A percentile compares a stretch with the other conserved stretches of the same genome.
Evolutionary conservation across 1,140 invertebrate genomes (phyloP).

Genomic region (Akabosia matsudoensis): DNA sequence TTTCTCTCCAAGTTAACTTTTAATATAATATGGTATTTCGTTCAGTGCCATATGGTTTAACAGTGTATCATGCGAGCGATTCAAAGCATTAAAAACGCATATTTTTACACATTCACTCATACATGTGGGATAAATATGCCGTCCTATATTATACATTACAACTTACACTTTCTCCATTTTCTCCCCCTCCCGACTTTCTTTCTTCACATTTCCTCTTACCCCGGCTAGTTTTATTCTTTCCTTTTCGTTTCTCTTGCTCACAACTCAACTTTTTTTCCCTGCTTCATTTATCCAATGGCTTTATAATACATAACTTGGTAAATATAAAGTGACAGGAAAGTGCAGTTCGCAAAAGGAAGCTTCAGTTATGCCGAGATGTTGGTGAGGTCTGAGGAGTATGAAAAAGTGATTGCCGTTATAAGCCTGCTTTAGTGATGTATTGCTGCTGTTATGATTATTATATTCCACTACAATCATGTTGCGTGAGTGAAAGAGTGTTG

Average conservation of each 20-base stretch:
- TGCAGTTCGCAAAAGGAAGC: not conserved
- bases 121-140: not conserved
- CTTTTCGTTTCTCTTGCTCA: not conserved
- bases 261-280: not conserved
- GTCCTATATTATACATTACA: too few species aligned
- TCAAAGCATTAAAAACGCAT: slow-evolving; percentile 14
- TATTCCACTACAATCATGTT: slow-evolving; percentile 20
- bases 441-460: slow-evolving; percentile 22
- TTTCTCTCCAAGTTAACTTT: too few species aligned
- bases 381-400: not conserved
- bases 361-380: too few species aligned
- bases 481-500: not conserved
- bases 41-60: slow-evolving; percentile 14
- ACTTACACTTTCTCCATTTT: not conserved
- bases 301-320: slow-evolving; percentile 15
- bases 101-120: slow-evolving; percentile 1
- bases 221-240: not conserved
- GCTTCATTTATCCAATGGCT: slow-evolving; percentile 24
- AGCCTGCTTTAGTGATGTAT: not conserved
- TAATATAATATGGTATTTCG: too few species aligned
- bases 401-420: not conserved
- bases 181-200: slow-evolving; percentile 14
- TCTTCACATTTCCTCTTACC: not conserved
- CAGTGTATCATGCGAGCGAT: slow-evolving; percentile 12
- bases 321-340: slow-evolving; percentile 21